Evolutionary conservation across 2,888 invertebrate genomes (phyloP).

Genomic region (Drosophila atroscutellata): DNA sequence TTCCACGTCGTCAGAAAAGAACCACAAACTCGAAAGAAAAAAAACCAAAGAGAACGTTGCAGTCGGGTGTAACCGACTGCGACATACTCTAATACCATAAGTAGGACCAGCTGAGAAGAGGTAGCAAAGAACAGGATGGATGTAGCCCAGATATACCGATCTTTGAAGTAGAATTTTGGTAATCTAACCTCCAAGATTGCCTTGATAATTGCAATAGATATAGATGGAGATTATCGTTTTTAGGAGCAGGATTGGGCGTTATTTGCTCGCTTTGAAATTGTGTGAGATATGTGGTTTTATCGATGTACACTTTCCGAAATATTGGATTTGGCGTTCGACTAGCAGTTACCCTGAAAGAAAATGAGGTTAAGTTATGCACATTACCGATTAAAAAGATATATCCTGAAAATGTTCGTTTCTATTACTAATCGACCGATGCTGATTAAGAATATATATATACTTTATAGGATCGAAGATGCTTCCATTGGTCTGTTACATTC

Average conservation of each 20-base stretch:
- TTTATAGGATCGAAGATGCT: not conserved
- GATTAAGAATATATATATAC: not conserved
- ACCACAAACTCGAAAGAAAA: conserved; percentile 10
- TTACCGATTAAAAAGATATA: not conserved
- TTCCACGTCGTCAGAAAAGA: conserved; percentile 46
- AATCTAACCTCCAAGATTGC: too few species aligned
- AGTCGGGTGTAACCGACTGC: not conserved
- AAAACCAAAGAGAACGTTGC: conserved; percentile 3
- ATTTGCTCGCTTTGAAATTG: too few species aligned
- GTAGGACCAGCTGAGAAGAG: not conserved
- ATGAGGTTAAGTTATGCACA: not conserved
- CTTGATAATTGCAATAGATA: too few species aligned
- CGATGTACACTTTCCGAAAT: too few species aligned
- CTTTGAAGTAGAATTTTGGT: not conserved
- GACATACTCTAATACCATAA: not conserved
- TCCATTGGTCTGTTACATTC: not conserved
- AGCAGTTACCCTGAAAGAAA: not conserved
- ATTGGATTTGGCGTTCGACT: too few species aligned
- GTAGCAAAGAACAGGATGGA: not conserved
- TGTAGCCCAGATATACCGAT: not conserved
- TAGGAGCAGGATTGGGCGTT: too few species aligned
- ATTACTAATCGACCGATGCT: not conserved
- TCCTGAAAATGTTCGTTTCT: not conserved
- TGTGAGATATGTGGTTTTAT: too few species aligned
- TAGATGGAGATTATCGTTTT: too few species aligned